Evolutionary conservation across 1,140 invertebrate species (phyloP), one percentile per base, ranked within the genome.

Genomic region (Drosophila lowei): DNA sequence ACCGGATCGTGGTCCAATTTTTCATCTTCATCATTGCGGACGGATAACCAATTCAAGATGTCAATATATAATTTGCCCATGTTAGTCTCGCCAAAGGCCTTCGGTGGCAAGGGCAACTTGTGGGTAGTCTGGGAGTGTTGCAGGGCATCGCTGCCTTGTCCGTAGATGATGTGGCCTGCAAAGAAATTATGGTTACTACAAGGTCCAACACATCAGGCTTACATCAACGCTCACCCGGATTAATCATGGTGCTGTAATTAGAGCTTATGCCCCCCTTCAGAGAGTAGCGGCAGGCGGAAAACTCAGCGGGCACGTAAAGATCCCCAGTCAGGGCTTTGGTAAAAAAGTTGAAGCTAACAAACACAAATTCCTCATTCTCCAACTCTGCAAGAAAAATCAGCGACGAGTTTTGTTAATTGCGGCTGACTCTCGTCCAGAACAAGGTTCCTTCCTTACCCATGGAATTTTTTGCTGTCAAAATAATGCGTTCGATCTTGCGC

Each of bases 271-370:
- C 90, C 2, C 61, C 44, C 38, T 89, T 68, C 1, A 91, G 30
- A 0, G 90, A 85, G 56, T 60, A 91, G 28, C 79, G 46, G 34
- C 65, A 81, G 1, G 84, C 78, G 0, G 90, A 50, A 30, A 91
- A 77, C 15, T 91, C 90, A 0, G 90, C 90, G 4, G 90, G 90
- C 1, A 89, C 67, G 42, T 91, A 90, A 6, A 88, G 59, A 0
- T 73, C 63, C 3, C 42, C 56, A 6, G 52, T 53, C 0, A 63
- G 8, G 0, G 74, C 76, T 25, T 88, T 90, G 0, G 63, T 62
- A 23, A 91, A 91, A 47, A 73, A 91, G 13, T 91, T 91, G 0
- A 90, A 91, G 3, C 76, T 67, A 0, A 41, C 72, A 25, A 90
- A 88, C 1, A 80, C 48, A 15, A 80, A 91, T 21, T 67, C 66